Conservation (phyloP, 1,140 invertebrate genomes). For the Linepithema humile region DNA sequence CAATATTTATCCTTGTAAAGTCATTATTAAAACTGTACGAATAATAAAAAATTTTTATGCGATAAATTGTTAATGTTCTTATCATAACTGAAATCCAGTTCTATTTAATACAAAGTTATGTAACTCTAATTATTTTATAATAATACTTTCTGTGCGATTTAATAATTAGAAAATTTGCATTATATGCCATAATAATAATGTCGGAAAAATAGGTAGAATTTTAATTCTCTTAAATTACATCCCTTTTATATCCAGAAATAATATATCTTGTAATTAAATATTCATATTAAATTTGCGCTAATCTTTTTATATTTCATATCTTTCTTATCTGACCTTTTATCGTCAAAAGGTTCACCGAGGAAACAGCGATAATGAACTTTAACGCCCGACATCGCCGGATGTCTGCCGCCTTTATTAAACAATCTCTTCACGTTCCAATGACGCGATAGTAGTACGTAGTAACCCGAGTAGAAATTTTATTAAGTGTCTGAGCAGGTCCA, state of each 20-base stretch:
- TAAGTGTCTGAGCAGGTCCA: too few species aligned
- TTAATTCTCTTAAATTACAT: background rate
- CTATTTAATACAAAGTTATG: too few species aligned
- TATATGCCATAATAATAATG: background rate
- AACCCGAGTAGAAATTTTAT: too few species aligned
- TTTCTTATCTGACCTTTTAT: conserved; percentile 1
- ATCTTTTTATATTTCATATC: background rate
- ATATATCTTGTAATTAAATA: background rate
- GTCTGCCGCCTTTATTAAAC: background rate
- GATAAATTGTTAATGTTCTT: too few species aligned
- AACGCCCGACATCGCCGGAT: background rate
- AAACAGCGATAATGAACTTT: conserved; percentile 5
- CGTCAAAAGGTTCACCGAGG: background rate
- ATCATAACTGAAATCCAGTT: too few species aligned
- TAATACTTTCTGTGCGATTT: background rate
- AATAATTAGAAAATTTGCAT: too few species aligned
- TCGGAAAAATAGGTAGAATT: background rate
- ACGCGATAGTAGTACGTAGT: background rate
- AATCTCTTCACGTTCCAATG: conserved; percentile 13
- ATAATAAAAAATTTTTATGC: too few species aligned
- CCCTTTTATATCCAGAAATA: background rate
- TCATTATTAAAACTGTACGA: too few species aligned
- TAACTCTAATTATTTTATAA: too few species aligned
- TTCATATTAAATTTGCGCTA: background rate
- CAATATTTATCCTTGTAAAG: too few species aligned